Evolutionary conservation across 2,888 invertebrate genomes (phyloP).

Genomic region (Pemphredon lugubris): DNA sequence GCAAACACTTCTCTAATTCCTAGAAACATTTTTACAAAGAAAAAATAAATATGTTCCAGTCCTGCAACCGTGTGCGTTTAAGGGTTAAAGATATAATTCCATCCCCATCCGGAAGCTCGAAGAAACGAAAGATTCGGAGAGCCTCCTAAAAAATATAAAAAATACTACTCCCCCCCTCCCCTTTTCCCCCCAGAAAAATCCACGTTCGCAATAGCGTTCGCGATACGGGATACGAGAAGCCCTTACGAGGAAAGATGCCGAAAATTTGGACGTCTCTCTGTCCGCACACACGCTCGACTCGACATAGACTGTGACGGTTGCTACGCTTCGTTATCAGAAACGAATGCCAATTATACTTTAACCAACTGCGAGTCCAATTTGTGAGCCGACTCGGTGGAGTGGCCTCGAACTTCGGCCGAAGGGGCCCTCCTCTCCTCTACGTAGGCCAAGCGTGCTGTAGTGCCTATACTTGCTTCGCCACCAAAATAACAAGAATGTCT

Average conservation of each 20-base stretch:
- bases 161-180: no score
- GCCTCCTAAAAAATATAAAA: no score
- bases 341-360: constrained; percentile 79
- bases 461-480: constrained; percentile 60
- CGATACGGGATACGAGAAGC: background rate
- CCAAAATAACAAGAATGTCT: constrained; percentile 73
- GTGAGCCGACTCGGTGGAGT: constrained; percentile 75
- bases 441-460: constrained; percentile 70
- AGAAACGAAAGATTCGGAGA: no score
- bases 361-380: constrained; percentile 78
- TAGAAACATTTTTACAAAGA: no score
- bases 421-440: constrained; percentile 71
- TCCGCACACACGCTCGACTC: background rate
- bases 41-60: no score
- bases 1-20: no score
- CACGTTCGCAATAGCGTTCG: background rate
- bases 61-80: no score
- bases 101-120: no score
- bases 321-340: constrained; percentile 70
- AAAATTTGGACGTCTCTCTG: constrained; percentile 28
- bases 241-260: background rate
- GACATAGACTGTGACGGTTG: constrained; percentile 17
- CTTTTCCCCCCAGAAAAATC: no score
- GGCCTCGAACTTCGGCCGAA: constrained; percentile 76
- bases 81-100: no score